phyloP scores from a whole-genome alignment of 2,113 vertebrate genomes.

The Nibea coibor region DNA sequence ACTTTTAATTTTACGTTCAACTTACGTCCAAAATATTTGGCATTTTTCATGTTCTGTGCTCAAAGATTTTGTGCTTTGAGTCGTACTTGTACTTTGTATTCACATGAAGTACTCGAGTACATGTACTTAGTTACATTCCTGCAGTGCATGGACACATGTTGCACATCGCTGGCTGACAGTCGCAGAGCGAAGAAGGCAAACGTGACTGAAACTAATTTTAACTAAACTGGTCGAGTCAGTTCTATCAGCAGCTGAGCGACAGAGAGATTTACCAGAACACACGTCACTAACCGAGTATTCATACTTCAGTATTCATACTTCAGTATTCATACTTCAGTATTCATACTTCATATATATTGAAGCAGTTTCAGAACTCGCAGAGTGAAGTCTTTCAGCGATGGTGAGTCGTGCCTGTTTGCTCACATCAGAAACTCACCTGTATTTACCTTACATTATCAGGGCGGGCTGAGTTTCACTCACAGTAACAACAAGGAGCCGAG shows the following conservation, averaged over 20 bases:
- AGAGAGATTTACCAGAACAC: neutral
- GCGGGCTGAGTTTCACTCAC: conserved; percentile 75
- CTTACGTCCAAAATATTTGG: no score
- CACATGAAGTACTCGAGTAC: neutral
- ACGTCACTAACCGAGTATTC: no score
- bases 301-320: no score
- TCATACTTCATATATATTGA: no score
- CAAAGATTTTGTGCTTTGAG: no score
- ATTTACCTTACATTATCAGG: conserved; percentile 46
- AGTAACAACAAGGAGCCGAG: conserved; percentile 35
- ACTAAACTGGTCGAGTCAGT: conserved; percentile 27
- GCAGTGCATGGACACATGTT: neutral
- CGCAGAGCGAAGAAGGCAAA: neutral
- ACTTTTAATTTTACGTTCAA: no score
- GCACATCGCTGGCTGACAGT: neutral
- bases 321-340: neutral
- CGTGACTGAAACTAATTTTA: neutral
- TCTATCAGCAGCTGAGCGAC: neutral
- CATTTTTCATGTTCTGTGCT: neutral
- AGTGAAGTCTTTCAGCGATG: neutral
- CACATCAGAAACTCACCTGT: conserved; percentile 19
- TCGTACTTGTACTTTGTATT: neutral
- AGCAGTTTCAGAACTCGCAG: neutral
- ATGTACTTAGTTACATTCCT: neutral
- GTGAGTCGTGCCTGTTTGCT: conserved; percentile 1